A percentile compares a stretch with the other conserved stretches of the same genome.
phyloP scores from a whole-genome alignment of 2,888 invertebrate species.

The Drosophila yooni region DNA sequence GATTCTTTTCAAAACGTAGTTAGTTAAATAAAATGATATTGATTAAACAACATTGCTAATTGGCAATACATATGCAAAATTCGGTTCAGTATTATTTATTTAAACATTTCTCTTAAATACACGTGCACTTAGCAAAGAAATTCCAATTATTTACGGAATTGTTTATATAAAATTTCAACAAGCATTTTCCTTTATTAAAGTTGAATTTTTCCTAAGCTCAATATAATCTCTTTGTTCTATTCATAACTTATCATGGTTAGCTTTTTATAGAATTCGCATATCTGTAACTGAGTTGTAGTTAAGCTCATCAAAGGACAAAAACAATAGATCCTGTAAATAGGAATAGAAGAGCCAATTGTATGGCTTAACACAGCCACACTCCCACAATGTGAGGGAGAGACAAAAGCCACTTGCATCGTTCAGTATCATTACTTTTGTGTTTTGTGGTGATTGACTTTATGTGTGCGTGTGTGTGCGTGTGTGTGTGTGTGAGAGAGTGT shows the following conservation, averaged over 20 bases:
- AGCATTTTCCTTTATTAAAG: neutral
- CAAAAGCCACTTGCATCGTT: constrained; percentile 69
- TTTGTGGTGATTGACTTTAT: constrained; percentile 75
- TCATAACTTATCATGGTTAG: constrained; percentile 31
- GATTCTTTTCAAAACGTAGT: neutral
- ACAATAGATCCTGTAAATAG: constrained; percentile 33
- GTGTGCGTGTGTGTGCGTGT: constrained; percentile 26
- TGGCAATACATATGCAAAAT: neutral
- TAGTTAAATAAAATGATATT: neutral
- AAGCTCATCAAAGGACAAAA: constrained; percentile 22
- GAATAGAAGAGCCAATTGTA: constrained; percentile 10
- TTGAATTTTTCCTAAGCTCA: neutral
- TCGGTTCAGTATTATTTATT: neutral
- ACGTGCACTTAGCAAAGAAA: neutral
- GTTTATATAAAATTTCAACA: neutral
- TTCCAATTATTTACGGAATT: neutral
- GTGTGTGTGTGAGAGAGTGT: constrained; percentile 18
- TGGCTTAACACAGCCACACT: constrained; percentile 1
- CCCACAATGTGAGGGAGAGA: constrained; percentile 21
- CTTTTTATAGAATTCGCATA: constrained; percentile 13
- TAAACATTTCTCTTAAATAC: neutral
- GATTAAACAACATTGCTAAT: neutral
- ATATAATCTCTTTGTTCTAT: neutral
- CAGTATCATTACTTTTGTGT: constrained; percentile 66
- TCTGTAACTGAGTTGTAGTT: constrained; percentile 20